phyloP scores from a whole-genome alignment of 2,888 invertebrate species.

The Vannuccia rotundouncinata region DNA sequence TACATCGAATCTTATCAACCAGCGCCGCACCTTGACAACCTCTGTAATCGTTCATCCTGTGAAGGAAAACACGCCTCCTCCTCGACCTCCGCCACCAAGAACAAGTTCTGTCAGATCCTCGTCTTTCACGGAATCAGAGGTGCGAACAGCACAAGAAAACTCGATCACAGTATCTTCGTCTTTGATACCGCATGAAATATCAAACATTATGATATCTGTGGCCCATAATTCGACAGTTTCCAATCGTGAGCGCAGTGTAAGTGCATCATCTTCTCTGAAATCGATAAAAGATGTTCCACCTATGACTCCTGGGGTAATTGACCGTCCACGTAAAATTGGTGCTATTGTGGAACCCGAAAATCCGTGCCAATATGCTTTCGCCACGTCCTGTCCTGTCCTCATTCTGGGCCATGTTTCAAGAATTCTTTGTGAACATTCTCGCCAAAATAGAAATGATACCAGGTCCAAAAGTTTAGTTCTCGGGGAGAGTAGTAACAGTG shows the following conservation, averaged over 20 bases:
- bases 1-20: not conserved
- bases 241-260: not conserved
- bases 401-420: not conserved
- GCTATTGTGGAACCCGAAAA: not conserved
- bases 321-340: not conserved
- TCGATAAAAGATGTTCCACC: not conserved
- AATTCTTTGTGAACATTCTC: not conserved
- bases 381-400: not conserved
- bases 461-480: not conserved
- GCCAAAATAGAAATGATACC: no score
- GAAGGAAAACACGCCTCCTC: not conserved
- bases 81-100: not conserved
- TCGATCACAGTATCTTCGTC: not conserved
- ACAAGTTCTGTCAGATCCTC: not conserved
- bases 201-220: not conserved
- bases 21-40: not conserved
- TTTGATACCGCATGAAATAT: not conserved
- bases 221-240: not conserved
- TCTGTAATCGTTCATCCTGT: not conserved
- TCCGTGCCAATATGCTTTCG: not conserved
- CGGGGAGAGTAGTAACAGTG: not conserved
- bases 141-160: not conserved
- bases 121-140: not conserved
- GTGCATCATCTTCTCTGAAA: not conserved
- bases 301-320: not conserved